Evolutionary conservation across 1,140 invertebrate species (phyloP), one percentile per base, ranked within the genome.

Genomic region (Drosophila ercepeae): DNA sequence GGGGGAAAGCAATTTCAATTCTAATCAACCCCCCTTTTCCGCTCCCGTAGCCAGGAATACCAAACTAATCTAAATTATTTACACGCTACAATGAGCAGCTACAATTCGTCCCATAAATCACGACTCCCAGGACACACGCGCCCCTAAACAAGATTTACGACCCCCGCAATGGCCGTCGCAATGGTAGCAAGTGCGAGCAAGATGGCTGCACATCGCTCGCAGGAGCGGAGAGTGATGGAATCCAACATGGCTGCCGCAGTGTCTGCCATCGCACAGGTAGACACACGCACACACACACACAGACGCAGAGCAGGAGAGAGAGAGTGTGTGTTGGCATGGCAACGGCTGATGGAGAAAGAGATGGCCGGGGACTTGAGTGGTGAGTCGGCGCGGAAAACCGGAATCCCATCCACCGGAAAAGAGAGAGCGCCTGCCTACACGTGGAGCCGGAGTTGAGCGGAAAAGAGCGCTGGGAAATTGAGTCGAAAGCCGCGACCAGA

Each of bases 61-160:
- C 73, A 60, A 86, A 84, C 81, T 86, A 86, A 84, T 84, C 81
- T 84, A 86, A 84, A 86, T 86, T 86, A 86, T 86, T 86, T 88
- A 88, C 82, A 88, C 82, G 77, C 77, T 88, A 88, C 82, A 81
- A 81, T 77, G 73, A 81, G 82, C 81, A 86, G 82, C 82, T 81
- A 88, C 81, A 86, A 86, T 77, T 86, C 82, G 74, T 82, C 78
- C 70, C 78, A 82, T 88, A 88, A 88, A 88, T 88, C 82, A 89
- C 83, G 77, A 88, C 83, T 86, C 83, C 83, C 82, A 88, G 82
- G 82, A 88, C 82, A 88, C 82, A 83, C 77, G 83, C 82, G 83
- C 83, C 83, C 83, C 81, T 86, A 86, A 86, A 86, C 72, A 67
- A 88, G 81, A 86, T 86, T 86, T 86, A 86, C 73, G 81, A 86